These are phyloP conservation scores for Bos indicus DNA, from an alignment of 2,113 vertebrate species.

Conservation along the genomic window DNA sequence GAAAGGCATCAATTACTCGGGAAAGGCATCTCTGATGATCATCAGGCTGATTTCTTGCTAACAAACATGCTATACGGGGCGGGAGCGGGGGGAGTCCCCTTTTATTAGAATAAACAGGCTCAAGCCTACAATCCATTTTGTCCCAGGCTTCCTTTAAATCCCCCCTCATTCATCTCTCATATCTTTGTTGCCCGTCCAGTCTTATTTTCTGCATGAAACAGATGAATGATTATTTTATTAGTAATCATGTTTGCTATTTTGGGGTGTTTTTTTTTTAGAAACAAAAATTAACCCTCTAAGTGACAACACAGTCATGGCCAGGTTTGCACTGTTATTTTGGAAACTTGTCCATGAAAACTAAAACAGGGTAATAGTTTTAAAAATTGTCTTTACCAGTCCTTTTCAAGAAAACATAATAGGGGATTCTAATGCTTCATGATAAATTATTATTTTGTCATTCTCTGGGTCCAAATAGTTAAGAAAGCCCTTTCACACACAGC, in stretches of 20 bases:
- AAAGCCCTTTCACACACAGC: not conserved
- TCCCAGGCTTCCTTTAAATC: not conserved
- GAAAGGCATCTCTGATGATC: not conserved
- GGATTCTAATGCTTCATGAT: not conserved
- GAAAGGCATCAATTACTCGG: accelerated
- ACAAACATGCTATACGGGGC: not conserved
- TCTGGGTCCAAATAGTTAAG: not conserved
- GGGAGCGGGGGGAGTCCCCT: not conserved
- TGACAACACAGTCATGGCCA: not conserved
- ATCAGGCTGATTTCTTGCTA: not conserved
- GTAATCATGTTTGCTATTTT: not conserved
- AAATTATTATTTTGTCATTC: not conserved
- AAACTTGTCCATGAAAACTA: not conserved
- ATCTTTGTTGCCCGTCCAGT: not conserved
- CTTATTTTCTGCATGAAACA: not conserved
- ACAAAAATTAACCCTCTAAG: not conserved
- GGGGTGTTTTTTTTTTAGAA: not conserved
- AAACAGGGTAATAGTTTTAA: not conserved
- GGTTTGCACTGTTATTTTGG: not conserved
- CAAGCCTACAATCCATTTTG: not conserved
- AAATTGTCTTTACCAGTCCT: not conserved
- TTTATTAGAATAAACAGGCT: not conserved
- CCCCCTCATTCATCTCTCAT: not conserved
- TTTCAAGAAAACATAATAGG: not conserved
- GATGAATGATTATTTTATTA: not conserved